These are phyloP conservation scores for Boloria selene DNA, from an alignment of 2,888 invertebrate species.

Conservation along the genomic window DNA sequence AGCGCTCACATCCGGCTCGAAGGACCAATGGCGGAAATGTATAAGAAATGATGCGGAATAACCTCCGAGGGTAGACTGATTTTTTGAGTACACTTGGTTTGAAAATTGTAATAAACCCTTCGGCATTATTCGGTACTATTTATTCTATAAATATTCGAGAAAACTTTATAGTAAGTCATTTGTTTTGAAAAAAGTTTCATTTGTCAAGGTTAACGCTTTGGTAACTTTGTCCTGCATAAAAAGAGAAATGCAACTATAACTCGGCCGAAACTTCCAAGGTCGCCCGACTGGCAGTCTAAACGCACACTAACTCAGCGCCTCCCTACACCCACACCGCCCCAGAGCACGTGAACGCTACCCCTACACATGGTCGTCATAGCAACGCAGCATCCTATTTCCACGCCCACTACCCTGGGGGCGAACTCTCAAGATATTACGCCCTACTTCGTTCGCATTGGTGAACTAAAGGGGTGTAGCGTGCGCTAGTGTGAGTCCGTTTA, in stretches of 20 bases:
- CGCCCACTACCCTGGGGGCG: slow-evolving; percentile 81
- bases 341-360: slow-evolving; percentile 65
- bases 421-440: slow-evolving; percentile 81
- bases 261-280: slow-evolving; percentile 78
- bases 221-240: slow-evolving; percentile 40
- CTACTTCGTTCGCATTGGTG: slow-evolving; percentile 79
- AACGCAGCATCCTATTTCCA: slow-evolving; percentile 84
- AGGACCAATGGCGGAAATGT: slow-evolving; percentile 68
- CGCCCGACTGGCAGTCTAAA: slow-evolving; percentile 48
- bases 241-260: slow-evolving; percentile 53
- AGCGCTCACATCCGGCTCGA: slow-evolving; percentile 61
- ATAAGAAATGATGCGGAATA: slow-evolving; percentile 59
- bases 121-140: slow-evolving; percentile 1
- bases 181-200: slow-evolving; percentile 28
- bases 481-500: slow-evolving; percentile 65
- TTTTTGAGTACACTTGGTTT: slow-evolving; percentile 38
- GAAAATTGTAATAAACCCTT: slow-evolving; percentile 17
- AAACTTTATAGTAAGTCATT: slow-evolving; percentile 7
- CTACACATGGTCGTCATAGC: slow-evolving; percentile 82
- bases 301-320: slow-evolving; percentile 49
- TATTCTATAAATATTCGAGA: neutral
- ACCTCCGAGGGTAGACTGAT: slow-evolving; percentile 41
- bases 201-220: slow-evolving; percentile 45
- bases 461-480: slow-evolving; percentile 76
- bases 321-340: slow-evolving; percentile 61